phyloP scores from a whole-genome alignment of 2,888 invertebrate species.

The Ochropleura plecta region DNA sequence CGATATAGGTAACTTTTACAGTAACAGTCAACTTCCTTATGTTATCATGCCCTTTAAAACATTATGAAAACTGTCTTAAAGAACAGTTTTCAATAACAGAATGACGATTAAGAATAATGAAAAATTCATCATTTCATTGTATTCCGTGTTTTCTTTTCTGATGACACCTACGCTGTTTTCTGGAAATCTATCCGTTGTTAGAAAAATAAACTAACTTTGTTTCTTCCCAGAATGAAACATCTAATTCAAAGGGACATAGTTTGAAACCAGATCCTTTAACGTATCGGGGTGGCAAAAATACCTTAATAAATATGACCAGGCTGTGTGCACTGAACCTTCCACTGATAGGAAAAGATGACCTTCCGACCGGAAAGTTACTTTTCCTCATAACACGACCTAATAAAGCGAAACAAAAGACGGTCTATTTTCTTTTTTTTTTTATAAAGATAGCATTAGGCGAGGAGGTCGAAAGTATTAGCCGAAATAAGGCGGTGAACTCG shows the following conservation, averaged over 20 bases:
- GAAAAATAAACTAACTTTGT: neutral
- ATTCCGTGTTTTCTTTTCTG: neutral
- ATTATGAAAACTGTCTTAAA: neutral
- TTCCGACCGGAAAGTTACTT: constrained; percentile 75
- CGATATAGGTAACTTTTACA: constrained; percentile 2
- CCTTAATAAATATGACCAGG: constrained; percentile 53
- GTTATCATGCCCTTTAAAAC: neutral
- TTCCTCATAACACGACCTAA: constrained; percentile 76
- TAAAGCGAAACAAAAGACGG: constrained; percentile 77
- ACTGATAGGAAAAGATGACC: constrained; percentile 76
- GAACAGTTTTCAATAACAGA: too few relatives aligned
- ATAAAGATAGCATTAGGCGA: constrained; percentile 50
- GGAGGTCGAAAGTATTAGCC: constrained; percentile 47
- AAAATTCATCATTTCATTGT: constrained; percentile 13
- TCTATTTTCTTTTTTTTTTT: constrained; percentile 65
- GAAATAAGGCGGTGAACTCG: constrained; percentile 48
- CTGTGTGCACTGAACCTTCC: constrained; percentile 69
- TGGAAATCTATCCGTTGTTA: neutral
- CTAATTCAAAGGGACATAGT: neutral
- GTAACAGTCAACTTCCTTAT: constrained; percentile 17
- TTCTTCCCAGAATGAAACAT: neutral
- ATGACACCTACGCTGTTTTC: neutral
- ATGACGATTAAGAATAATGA: too few relatives aligned
- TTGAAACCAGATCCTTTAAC: constrained; percentile 6
- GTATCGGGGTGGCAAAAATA: constrained; percentile 29